These are phyloP conservation scores for Drosophila sturtevanti DNA, from an alignment of 1,140 invertebrate genomes.

Conservation along the genomic window DNA sequence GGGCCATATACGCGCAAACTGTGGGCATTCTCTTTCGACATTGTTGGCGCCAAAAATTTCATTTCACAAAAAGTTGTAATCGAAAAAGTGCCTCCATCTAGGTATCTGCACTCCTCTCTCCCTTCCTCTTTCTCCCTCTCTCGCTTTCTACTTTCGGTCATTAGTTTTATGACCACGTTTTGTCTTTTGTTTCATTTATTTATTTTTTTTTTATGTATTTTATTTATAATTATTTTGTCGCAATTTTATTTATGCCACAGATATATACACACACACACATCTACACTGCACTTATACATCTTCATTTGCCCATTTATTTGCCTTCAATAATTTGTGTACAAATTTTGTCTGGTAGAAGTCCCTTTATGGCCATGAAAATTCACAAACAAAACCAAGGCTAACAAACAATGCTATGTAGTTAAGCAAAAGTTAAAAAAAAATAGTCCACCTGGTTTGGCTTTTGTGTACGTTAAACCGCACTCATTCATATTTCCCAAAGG, in stretches of 20 bases:
- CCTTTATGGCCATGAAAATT: slow-evolving; percentile 75
- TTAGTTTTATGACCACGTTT: slow-evolving; percentile 46
- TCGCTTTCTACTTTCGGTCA: slow-evolving; percentile 27
- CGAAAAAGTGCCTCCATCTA: slow-evolving; percentile 55
- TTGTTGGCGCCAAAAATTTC: slow-evolving; percentile 38
- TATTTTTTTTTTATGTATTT: neutral
- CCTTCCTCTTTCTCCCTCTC: too few relatives aligned
- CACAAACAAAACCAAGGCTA: slow-evolving; percentile 26
- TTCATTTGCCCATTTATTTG: slow-evolving; percentile 37
- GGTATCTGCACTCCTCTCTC: slow-evolving; percentile 17
- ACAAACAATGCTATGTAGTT: slow-evolving; percentile 39
- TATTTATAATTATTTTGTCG: slow-evolving; percentile 73
- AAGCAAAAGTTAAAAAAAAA: slow-evolving; percentile 24
- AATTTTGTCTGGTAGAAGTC: slow-evolving; percentile 50
- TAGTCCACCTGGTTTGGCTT: slow-evolving; percentile 44
- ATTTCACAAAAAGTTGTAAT: slow-evolving; percentile 74
- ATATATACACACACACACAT: neutral
- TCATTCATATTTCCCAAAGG: slow-evolving; percentile 74
- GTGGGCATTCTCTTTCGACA: slow-evolving; percentile 36
- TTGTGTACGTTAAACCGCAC: slow-evolving; percentile 43
- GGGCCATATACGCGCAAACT: neutral
- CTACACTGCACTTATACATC: too few relatives aligned
- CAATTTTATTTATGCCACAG: slow-evolving; percentile 55
- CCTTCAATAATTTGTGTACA: slow-evolving; percentile 76
- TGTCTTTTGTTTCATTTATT: slow-evolving; percentile 14